These are phyloP conservation scores for Eristalis pertinax DNA, from an alignment of 2,888 invertebrate species.

Conservation along the genomic window DNA sequence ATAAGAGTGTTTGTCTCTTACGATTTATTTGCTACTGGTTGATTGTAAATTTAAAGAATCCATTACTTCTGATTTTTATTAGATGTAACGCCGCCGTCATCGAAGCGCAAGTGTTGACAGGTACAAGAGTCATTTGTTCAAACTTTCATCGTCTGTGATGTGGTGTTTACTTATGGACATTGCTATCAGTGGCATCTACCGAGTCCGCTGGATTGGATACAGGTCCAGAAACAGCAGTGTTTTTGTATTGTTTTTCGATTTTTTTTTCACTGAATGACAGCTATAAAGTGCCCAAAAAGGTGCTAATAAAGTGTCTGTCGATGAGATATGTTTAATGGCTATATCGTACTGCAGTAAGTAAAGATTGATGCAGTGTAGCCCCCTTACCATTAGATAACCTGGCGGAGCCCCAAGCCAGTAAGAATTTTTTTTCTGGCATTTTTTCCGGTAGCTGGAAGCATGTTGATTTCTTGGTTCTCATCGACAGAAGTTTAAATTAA, in stretches of 20 bases:
- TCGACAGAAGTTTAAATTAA: slow-evolving; percentile 68
- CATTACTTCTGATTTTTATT: slow-evolving; percentile 64
- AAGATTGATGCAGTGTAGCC: slow-evolving; percentile 48
- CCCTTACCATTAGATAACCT: slow-evolving; percentile 55
- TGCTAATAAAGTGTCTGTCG: slow-evolving; percentile 68
- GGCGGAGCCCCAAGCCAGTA: slow-evolving; percentile 13
- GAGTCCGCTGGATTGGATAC: slow-evolving; percentile 6
- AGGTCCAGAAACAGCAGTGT: slow-evolving; percentile 16
- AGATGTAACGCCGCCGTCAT: slow-evolving; percentile 52
- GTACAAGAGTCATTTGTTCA: slow-evolving; percentile 63
- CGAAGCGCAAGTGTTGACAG: slow-evolving; percentile 54
- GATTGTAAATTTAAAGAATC: slow-evolving; percentile 57
- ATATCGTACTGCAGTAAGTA: slow-evolving; percentile 47
- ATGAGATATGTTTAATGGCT: slow-evolving; percentile 59
- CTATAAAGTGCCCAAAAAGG: slow-evolving; percentile 70
- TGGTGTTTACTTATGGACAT: slow-evolving; percentile 59
- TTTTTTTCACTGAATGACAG: slow-evolving; percentile 63
- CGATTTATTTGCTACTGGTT: slow-evolving; percentile 61
- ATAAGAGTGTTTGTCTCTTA: slow-evolving; percentile 45
- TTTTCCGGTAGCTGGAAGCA: slow-evolving; percentile 59
- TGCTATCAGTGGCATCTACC: slow-evolving; percentile 41
- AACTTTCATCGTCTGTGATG: slow-evolving; percentile 54
- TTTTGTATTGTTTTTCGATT: slow-evolving; percentile 30
- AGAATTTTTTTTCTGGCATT: slow-evolving; percentile 13
- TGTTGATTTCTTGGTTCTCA: slow-evolving; percentile 47